Evolutionary conservation across 2,113 vertebrate species (phyloP).

Genomic region (Pituophis catenifer): DNA sequence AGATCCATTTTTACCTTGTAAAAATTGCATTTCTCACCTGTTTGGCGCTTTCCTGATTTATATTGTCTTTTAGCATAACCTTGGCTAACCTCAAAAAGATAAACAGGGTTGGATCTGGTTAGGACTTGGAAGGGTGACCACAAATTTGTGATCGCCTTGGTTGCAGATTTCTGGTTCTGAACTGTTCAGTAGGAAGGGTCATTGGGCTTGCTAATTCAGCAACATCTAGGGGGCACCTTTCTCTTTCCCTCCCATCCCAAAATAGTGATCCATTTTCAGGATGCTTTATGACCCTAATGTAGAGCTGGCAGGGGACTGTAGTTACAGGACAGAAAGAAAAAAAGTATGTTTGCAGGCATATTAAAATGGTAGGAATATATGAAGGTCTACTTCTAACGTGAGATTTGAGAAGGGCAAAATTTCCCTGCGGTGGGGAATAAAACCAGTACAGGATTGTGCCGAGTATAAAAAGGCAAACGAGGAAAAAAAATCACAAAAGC

Average conservation of each 20-base stretch:
- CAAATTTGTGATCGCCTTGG: neutral
- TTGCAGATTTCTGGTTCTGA: neutral
- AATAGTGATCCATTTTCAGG: neutral
- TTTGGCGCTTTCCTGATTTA: neutral
- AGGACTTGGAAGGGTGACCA: neutral
- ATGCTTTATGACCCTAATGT: neutral
- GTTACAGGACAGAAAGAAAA: neutral
- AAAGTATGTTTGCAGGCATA: neutral
- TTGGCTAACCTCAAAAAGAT: neutral
- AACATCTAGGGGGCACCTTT: neutral
- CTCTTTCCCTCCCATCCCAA: neutral
- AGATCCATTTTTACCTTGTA: neutral
- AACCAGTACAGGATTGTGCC: neutral
- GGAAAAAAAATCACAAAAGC: neutral
- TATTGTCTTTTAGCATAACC: neutral
- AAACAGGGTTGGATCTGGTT: neutral
- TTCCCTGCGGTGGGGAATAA: neutral
- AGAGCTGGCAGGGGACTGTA: neutral
- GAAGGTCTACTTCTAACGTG: neutral
- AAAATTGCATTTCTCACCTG: neutral
- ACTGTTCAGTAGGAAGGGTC: neutral
- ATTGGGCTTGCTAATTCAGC: neutral
- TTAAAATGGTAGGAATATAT: neutral
- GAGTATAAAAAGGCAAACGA: neutral
- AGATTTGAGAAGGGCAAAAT: neutral